phyloP scores from a whole-genome alignment of 2,113 vertebrate species.

The Erpornis zantholeuca region DNA sequence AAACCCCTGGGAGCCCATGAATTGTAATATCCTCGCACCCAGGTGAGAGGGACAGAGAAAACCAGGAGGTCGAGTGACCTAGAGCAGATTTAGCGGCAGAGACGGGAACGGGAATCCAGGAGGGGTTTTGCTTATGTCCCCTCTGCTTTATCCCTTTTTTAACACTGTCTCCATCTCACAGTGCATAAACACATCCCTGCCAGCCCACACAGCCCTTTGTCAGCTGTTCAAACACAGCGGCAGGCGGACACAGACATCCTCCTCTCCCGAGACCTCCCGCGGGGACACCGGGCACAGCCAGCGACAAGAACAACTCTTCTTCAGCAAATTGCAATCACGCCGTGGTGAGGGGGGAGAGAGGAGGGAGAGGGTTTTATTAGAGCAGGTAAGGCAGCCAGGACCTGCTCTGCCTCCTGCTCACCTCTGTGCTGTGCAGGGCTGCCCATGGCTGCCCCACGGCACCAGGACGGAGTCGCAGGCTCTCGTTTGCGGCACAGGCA shows the following conservation, averaged over 20 bases:
- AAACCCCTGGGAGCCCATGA: not conserved
- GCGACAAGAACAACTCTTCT: not conserved
- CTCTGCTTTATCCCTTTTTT: not conserved
- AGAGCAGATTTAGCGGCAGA: not conserved
- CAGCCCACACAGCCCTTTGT: slow-evolving; percentile 19
- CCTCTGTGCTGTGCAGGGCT: not conserved
- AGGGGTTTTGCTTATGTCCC: not conserved
- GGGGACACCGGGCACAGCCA: not conserved
- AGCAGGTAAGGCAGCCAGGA: not conserved
- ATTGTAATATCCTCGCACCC: not conserved
- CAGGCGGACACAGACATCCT: not conserved
- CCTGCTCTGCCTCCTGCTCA: not conserved
- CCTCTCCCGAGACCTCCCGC: not conserved
- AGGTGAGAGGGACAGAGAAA: not conserved
- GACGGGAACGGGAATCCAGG: not conserved
- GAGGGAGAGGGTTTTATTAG: not conserved
- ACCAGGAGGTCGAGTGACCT: not conserved
- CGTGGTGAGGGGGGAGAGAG: rapidly evolving
- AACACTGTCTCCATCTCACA: rapidly evolving
- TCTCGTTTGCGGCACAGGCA: not conserved
- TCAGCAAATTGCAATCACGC: not conserved
- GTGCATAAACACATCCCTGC: not conserved
- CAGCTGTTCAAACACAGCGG: slow-evolving; percentile 30
- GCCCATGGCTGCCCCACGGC: rapidly evolving
- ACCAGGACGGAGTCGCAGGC: not conserved